Conservation (phyloP, 2,797 vertebrate species). For the Chloroceryle amazona region DNA sequence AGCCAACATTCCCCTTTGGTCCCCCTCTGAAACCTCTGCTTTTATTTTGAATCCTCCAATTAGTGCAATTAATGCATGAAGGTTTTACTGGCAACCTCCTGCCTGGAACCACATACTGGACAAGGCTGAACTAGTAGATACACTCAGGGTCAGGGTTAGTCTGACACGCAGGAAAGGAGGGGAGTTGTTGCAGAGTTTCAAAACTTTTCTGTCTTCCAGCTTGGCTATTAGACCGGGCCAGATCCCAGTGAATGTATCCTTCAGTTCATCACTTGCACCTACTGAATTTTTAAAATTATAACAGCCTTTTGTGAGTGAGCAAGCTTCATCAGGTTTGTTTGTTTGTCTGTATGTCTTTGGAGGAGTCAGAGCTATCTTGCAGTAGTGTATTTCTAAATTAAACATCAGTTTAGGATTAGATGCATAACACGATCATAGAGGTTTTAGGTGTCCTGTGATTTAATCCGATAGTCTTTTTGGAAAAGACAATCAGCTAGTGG, state of each 20-base stretch:
- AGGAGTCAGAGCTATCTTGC: not conserved
- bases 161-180: not conserved
- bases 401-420: not conserved
- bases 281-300: not conserved
- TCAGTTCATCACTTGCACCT: not conserved
- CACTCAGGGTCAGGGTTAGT: not conserved
- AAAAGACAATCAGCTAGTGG: not conserved
- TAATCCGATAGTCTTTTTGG: not conserved
- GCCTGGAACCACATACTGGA: not conserved
- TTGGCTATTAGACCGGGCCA: not conserved
- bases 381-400: not conserved
- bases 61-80: not conserved
- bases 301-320: not conserved
- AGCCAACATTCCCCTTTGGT: not conserved
- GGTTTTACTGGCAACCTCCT: constrained; percentile 19
- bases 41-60: constrained; percentile 16
- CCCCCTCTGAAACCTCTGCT: not conserved
- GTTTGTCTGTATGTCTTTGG: not conserved
- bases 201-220: not conserved
- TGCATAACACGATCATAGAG: not conserved
- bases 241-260: not conserved
- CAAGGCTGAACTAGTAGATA: not conserved
- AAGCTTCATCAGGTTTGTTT: not conserved
- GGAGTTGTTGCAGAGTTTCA: not conserved
- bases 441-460: not conserved